A percentile compares a stretch with the other conserved stretches of the same genome.
Evolutionary conservation across 2,797 vertebrate species (phyloP).

Genomic region (Agapornis canus): DNA sequence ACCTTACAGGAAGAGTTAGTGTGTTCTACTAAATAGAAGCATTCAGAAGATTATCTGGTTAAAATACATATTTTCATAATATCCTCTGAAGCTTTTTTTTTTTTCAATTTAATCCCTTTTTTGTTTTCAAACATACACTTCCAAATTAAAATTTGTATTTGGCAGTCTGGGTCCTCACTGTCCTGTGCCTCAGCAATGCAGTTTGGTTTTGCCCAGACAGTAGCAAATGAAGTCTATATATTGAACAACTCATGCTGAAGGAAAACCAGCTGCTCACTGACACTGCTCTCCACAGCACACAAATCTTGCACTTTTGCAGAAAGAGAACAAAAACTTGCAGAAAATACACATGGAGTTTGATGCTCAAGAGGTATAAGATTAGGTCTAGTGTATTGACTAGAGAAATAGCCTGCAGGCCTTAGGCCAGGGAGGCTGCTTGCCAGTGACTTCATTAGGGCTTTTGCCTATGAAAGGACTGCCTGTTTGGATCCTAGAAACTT

Average conservation of each 20-base stretch:
- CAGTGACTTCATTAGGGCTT: slow-evolving; percentile 64
- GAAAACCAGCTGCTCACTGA: slow-evolving; percentile 60
- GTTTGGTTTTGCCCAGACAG: neutral
- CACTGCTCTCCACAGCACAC: slow-evolving; percentile 2
- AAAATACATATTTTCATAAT: neutral
- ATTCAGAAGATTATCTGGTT: neutral
- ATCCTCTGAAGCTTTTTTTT: neutral
- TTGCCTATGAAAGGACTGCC: slow-evolving; percentile 61
- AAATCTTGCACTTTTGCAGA: slow-evolving; percentile 49
- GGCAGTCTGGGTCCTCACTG: neutral
- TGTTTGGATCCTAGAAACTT: slow-evolving; percentile 62
- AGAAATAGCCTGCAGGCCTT: slow-evolving; percentile 40
- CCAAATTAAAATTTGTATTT: neutral
- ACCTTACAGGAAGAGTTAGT: neutral
- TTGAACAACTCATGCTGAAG: slow-evolving; percentile 20
- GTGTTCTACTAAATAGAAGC: neutral
- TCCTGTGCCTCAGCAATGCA: neutral
- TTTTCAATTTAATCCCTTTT: neutral
- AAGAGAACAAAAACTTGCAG: slow-evolving; percentile 39
- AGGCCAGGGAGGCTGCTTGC: slow-evolving; percentile 48
- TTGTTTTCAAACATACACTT: neutral
- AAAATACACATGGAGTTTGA: slow-evolving; percentile 51
- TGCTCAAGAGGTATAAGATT: slow-evolving; percentile 60
- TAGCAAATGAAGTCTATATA: neutral
- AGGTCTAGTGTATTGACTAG: slow-evolving; percentile 60